These are phyloP conservation scores for Mirza zaza DNA, from an alignment of 2,113 vertebrate genomes.

Conservation along the genomic window DNA sequence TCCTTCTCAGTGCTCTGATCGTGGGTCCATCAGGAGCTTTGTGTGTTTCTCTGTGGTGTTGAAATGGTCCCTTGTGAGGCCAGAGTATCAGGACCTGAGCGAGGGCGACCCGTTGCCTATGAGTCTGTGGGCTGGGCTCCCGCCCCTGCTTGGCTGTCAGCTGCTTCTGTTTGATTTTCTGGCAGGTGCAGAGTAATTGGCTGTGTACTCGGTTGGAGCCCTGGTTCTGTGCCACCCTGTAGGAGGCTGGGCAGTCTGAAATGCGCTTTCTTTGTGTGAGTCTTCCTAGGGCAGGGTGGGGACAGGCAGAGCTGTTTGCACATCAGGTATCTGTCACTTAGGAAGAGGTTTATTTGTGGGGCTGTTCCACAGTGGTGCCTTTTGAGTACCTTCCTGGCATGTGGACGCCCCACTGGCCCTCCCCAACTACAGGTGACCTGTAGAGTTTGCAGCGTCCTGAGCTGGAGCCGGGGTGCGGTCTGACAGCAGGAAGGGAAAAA, in stretches of 20 bases:
- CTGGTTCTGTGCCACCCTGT: not conserved
- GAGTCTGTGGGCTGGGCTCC: rapidly evolving
- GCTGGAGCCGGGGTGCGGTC: not conserved
- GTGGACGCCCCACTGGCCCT: rapidly evolving
- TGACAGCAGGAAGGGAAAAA: not conserved
- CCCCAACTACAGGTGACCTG: not conserved
- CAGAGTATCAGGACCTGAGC: not conserved
- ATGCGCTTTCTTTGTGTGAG: too few species aligned
- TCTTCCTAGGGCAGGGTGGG: not conserved
- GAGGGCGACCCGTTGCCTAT: not conserved
- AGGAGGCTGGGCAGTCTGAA: too few species aligned
- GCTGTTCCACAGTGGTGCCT: not conserved
- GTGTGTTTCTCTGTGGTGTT: rapidly evolving
- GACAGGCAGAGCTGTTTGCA: not conserved
- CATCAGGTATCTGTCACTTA: rapidly evolving
- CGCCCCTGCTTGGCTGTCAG: not conserved
- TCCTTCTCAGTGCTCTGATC: not conserved
- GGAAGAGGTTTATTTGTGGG: not conserved
- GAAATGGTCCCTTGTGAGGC: not conserved
- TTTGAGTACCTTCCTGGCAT: not conserved
- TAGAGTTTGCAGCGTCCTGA: rapidly evolving
- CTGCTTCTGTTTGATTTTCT: not conserved
- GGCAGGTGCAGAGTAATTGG: not conserved
- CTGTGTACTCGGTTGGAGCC: not conserved
- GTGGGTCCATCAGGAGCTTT: not conserved